These are phyloP conservation scores for Eucriotettix oculatus DNA, from an alignment of 2,888 invertebrate genomes.

Conservation along the genomic window DNA sequence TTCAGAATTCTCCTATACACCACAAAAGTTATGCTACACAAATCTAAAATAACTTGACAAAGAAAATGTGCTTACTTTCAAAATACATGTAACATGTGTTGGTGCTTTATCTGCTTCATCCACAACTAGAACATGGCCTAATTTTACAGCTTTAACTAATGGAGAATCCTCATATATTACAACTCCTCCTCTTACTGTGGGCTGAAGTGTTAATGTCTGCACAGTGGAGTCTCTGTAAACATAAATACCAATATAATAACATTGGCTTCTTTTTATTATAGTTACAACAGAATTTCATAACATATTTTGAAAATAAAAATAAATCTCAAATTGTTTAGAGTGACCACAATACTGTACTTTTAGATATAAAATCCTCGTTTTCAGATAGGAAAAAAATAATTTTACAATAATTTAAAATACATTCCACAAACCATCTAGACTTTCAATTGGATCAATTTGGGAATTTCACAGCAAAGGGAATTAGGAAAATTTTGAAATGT, in stretches of 20 bases:
- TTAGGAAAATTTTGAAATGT: no score
- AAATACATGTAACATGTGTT: constrained; percentile 88
- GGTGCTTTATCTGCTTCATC: constrained; percentile 98
- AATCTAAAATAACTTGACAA: neutral
- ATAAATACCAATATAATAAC: neutral
- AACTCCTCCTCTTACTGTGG: constrained; percentile 75
- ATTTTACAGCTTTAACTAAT: constrained; percentile 75
- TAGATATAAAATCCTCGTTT: no score
- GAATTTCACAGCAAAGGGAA: no score
- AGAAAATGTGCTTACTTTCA: constrained; percentile 38
- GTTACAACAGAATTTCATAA: neutral
- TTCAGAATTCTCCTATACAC: no score
- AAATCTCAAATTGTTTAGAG: no score
- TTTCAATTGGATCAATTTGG: no score
- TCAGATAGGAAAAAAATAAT: no score
- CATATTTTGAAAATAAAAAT: no score
- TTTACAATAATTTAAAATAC: no score
- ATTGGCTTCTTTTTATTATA: neutral
- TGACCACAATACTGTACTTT: no score
- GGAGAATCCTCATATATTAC: constrained; percentile 90
- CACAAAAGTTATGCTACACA: no score
- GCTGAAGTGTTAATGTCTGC: constrained; percentile 82
- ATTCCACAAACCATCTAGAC: no score
- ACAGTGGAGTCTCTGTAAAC: constrained; percentile 73
- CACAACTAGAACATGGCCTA: constrained; percentile 79